Percentiles rank a stretch among this genome's conserved stretches.
phyloP scores from a whole-genome alignment of 1,140 invertebrate genomes.

The Oscheius sp. region DNA sequence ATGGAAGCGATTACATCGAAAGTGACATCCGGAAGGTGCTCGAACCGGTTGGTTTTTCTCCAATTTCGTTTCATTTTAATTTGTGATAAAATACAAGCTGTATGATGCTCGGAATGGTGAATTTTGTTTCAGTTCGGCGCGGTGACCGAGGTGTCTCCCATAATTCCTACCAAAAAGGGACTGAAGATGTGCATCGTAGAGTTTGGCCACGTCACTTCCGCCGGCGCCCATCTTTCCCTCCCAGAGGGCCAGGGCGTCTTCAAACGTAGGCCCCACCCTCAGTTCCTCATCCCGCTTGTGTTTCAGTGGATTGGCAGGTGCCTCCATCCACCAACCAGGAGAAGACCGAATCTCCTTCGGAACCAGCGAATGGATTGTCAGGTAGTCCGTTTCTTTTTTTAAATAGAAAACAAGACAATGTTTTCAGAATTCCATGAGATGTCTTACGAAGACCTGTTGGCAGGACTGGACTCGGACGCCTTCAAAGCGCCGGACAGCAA shows the following conservation, averaged over 20 bases:
- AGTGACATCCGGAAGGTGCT: conserved; percentile 1
- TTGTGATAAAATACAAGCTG: no score
- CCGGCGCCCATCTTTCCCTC: not conserved
- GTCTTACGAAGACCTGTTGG: not conserved
- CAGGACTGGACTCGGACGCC: not conserved
- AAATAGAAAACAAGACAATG: no score
- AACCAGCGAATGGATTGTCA: no score
- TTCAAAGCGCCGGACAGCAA: no score
- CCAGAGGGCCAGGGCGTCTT: not conserved
- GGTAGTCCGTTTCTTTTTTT: not conserved
- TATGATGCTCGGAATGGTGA: no score
- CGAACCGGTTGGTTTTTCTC: not conserved
- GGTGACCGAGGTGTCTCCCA: conserved; percentile 3
- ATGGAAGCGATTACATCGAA: conserved; percentile 4
- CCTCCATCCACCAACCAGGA: not conserved
- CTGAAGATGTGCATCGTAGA: conserved; percentile 5
- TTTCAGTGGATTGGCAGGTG: not conserved
- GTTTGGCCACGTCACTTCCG: not conserved
- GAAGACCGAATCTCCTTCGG: not conserved
- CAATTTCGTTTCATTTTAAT: not conserved
- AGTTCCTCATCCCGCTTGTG: not conserved
- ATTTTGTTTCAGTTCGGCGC: conserved; percentile 3
- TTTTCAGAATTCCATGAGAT: not conserved
- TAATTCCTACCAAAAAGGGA: not conserved
- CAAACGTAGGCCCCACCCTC: not conserved